Evolutionary conservation across 2,797 vertebrate genomes (phyloP), one percentile per base, ranked within the genome.

Genomic region (Buphagus erythrorhynchus): DNA sequence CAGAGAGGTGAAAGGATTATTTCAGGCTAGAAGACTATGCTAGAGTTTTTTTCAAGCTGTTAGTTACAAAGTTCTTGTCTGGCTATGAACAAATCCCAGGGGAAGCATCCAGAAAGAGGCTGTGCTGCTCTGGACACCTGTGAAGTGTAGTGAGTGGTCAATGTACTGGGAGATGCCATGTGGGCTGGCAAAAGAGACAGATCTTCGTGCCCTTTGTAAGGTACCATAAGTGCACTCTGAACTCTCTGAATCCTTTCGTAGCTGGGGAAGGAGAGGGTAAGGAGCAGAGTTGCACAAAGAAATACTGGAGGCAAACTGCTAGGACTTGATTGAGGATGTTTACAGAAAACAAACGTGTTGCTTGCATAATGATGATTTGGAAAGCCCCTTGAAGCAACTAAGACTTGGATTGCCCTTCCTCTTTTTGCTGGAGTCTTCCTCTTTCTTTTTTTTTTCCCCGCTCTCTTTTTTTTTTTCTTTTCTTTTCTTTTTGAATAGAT

Each of bases 401-500:
- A 89, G 42, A 46, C 35, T 40, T 40, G 16, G 40, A 40, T 40
- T 54, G 45, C 13, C 74, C 59, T 95, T 97, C 93, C 73, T 80
- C 54, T 95, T 96, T 91, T 90, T 68, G 31, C 13, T 63, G 51
- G 16, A 55, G 43, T 75, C 55, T 88, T 55, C 2, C 33, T 59
- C 18, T 65, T 83, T 49, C 19, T 54, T 28, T 22, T 29, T 10
- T 7, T 3, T 2, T 9, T 10, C 84, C 55, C n/a, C n/a, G n/a
- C n/a, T n/a, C n/a, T n/a, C n/a, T 3, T 5, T 10, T 7, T 26
- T 26, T 6, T 3, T 2, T 6, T 6, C 4, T 0, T 8, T 18
- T 28, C 17, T 36, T 10, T 22, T 4, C 5, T 43, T 29, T 45
- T 17, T 31, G 18, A 8, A 21, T 22, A n/a, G 5, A 5, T 46